These are phyloP conservation scores for Myoxocephalus aenaeus DNA, from an alignment of 2,797 vertebrate species.

Conservation along the genomic window DNA sequence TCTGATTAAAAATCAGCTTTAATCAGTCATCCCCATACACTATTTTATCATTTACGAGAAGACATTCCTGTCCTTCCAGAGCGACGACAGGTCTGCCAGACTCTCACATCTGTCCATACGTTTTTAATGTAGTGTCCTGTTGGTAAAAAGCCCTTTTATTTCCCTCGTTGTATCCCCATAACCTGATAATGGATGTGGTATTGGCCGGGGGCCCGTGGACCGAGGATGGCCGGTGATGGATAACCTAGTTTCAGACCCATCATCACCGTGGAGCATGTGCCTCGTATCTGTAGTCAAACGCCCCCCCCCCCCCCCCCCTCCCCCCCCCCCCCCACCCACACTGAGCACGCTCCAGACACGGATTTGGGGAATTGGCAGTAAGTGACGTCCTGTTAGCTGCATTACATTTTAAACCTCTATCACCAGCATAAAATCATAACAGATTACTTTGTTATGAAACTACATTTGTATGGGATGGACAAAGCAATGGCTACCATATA, in stretches of 20 bases:
- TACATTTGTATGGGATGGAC: neutral
- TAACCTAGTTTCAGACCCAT: slow-evolving; percentile 80
- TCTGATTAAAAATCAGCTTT: slow-evolving; percentile 31
- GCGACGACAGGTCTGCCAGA: slow-evolving; percentile 33
- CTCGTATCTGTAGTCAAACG: slow-evolving; percentile 59
- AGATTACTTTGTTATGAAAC: neutral
- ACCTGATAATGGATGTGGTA: slow-evolving; percentile 81
- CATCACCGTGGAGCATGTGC: slow-evolving; percentile 81
- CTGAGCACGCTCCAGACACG: slow-evolving; percentile 37
- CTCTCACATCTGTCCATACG: slow-evolving; percentile 69
- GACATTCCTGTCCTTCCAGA: slow-evolving; percentile 42
- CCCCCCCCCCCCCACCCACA: slow-evolving; percentile 22
- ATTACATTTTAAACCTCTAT: slow-evolving; percentile 14
- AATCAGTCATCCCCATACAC: slow-evolving; percentile 7
- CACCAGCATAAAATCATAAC: neutral
- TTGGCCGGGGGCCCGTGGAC: slow-evolving; percentile 72
- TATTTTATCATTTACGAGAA: slow-evolving; percentile 52
- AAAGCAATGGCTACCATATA: neutral
- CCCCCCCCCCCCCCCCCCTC: slow-evolving; percentile 11
- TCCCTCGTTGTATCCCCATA: slow-evolving; percentile 66
- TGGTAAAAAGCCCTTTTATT: slow-evolving; percentile 70
- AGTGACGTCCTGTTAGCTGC: slow-evolving; percentile 34
- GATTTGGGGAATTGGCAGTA: slow-evolving; percentile 31
- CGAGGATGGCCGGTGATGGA: slow-evolving; percentile 78
- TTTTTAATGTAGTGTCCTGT: slow-evolving; percentile 72